Base-by-base conservation (phyloP, 2,888 invertebrate species). In the Drosophila robusta region DNA sequence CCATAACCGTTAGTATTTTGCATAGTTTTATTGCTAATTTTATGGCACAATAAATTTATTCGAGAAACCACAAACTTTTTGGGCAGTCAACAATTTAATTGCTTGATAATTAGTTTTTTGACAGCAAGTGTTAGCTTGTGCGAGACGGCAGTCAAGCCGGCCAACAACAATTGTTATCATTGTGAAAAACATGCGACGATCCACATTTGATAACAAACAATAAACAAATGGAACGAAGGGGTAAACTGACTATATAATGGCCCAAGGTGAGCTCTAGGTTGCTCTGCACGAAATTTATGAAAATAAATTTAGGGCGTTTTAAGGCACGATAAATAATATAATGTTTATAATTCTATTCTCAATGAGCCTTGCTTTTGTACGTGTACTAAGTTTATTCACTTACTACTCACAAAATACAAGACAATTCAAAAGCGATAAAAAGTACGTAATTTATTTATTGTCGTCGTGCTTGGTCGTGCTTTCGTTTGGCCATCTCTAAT, bases 61-160 rank as follows among this genome's bases (percentile, higher is more conserved):
- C 18, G 42, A 32, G 34, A 47, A 44, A 46, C 50, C 42, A 26
- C 42, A 26, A 64, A 51, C 54, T 65, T 51, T 70, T 71, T 56
- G 64, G 66, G 61, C 63, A 67, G 64, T 57, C 64, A 72, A 66
- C 62, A 78, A 68, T 70, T 70, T 82, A 85, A 84, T 85, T 80
- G 80, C 74, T 76, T 70, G 49, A 66, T 78, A 84, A 85, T 80
- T 80, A 41, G 74, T 74, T 68, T 70, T 66, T 56, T 32, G 70
- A 69, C 57, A 63, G 39, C n/a, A 57, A 45, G 44, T 49, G 56
- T 41, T 54, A 32, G 51, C 54, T 58, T 66, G 50, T 39, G 42
- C 39, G 61, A 66, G 77, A 49, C 73, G 52, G 14, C n/a, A n/a
- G 11, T 39, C 41, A 16, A 36, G 32, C 45, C 50, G 22, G 24